Conservation (phyloP, 2,888 invertebrate genomes). For the Aspidiotus rigidus region DNA sequence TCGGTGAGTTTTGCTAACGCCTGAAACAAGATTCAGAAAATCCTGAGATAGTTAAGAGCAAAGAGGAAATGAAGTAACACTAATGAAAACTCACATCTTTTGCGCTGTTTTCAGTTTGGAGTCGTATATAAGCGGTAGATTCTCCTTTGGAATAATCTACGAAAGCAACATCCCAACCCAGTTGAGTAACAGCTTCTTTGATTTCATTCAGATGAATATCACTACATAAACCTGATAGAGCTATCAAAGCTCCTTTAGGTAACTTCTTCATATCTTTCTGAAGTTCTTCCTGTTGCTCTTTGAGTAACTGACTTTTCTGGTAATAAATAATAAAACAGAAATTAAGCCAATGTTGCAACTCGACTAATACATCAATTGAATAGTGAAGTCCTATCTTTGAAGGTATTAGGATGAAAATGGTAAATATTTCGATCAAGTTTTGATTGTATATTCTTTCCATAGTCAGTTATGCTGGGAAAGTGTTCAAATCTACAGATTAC, state of each 20-base stretch:
- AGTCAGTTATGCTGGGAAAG: too few species aligned
- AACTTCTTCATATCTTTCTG: conserved; percentile 40
- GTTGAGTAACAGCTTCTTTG: conserved; percentile 55
- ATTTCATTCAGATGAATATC: conserved; percentile 61
- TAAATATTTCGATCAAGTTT: too few species aligned
- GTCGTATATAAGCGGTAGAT: conserved; percentile 60
- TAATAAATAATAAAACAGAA: neutral
- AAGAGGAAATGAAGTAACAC: neutral
- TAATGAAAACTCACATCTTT: conserved; percentile 43
- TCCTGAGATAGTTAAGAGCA: neutral
- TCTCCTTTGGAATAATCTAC: conserved; percentile 69
- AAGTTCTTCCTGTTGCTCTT: conserved; percentile 41
- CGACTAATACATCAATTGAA: too few species aligned
- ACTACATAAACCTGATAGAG: conserved; percentile 56
- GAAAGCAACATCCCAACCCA: conserved; percentile 56
- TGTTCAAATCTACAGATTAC: too few species aligned
- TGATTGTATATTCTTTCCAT: too few species aligned
- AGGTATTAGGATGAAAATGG: too few species aligned
- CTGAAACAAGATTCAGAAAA: conserved; percentile 4
- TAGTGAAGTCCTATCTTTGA: too few species aligned
- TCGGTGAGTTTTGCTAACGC: conserved; percentile 13
- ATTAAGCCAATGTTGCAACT: too few species aligned
- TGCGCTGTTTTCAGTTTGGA: conserved; percentile 60
- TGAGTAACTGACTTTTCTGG: conserved; percentile 44
- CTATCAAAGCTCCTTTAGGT: conserved; percentile 56